Evolutionary conservation across 2,888 invertebrate genomes (phyloP), one percentile per base, ranked within the genome.

Genomic region (Embidobia sp.): DNA sequence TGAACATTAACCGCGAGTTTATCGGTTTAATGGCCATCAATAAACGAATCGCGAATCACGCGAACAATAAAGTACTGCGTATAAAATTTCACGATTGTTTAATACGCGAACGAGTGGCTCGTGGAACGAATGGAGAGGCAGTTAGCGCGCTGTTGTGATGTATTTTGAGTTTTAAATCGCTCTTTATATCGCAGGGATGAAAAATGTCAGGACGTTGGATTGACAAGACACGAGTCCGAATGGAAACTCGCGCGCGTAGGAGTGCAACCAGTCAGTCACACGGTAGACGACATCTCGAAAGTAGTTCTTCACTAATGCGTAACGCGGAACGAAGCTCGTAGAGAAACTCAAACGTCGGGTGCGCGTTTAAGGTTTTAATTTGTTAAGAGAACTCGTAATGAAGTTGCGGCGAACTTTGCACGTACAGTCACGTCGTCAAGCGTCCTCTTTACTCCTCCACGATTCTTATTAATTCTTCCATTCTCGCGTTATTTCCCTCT

Each of bases 331-430:
- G 70, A 22, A 74, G 69, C 63, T 64, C 37, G 53, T 22, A 51
- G 72, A 78, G 80, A 83, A 86, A 85, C 84, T 86, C 85, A 85
- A 86, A 85, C 82, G 84, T 83, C 82, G 81, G 84, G 82, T 84
- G 85, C 82, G 82, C 80, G 81, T 81, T 81, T 82, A 84, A 85
- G 82, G 83, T 83, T 84, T 84, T 84, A 86, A 86, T 86, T 86
- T 84, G 85, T 86, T 85, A 85, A 83, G 84, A 83, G 83, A 75
- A 85, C 79, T 85, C 83, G 84, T 86, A 85, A 86, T 85, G 85
- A 85, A 84, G 83, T 85, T 85, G 81, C 80, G 77, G 78, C 76
- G 82, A 85, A 86, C 84, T 86, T 86, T 84, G 63, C 70, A 31
- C 67, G 67, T 69, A 69, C 53, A 69, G 35, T 69, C 75, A 63